phyloP scores from a whole-genome alignment of 2,113 vertebrate species.

The Colossoma macropomum region DNA sequence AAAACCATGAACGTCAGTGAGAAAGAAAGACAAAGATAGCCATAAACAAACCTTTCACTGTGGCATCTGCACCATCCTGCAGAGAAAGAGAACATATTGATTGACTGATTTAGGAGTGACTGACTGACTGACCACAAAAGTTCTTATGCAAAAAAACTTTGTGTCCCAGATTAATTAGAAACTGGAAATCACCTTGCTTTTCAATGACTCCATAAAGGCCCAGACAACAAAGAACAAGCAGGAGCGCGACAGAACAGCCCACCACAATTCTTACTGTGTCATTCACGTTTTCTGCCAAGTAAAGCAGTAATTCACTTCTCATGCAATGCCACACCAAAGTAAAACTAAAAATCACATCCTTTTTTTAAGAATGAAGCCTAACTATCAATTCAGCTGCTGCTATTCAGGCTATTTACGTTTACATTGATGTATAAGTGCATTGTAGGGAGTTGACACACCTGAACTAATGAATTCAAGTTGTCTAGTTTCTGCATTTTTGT shows the following conservation, averaged over 20 bases:
- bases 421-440: too few relatives aligned
- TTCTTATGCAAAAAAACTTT: neutral
- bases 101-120: too few relatives aligned
- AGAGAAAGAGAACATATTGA: slow-evolving; percentile 7
- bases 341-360: neutral
- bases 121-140: neutral
- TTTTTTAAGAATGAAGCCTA: neutral
- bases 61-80: neutral
- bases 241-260: neutral
- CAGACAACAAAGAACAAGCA: slow-evolving; percentile 6
- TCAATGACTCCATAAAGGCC: slow-evolving; percentile 1
- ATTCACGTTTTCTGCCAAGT: neutral
- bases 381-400: neutral
- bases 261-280: neutral
- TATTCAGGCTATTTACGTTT: too few relatives aligned
- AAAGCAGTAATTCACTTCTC: neutral
- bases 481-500: neutral
- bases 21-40: neutral
- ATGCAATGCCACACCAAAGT: neutral
- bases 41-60: slow-evolving; percentile 39
- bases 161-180: neutral
- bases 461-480: neutral
- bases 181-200: slow-evolving; percentile 24
- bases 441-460: neutral
- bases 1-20: neutral